Evolutionary conservation across 2,113 vertebrate species (phyloP), one percentile per base, ranked within the genome.

Genomic region (Lampris incognitus): DNA sequence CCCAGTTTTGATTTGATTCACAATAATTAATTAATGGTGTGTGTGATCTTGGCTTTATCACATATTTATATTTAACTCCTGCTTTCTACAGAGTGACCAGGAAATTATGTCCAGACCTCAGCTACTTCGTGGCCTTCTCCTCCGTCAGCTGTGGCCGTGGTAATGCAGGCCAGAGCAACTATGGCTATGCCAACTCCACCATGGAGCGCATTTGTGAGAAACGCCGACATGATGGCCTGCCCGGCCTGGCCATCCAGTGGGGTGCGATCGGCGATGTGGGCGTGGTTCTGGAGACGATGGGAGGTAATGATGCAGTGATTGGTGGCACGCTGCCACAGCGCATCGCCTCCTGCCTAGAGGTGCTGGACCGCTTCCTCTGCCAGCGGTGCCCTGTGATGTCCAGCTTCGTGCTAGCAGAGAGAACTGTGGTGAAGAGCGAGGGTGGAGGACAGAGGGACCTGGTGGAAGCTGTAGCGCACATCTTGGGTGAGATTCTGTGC

Each of bases 161-260:
- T 65, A 99, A 99, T 0, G 95, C 95, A 0, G 97, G 98, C 11
- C 98, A 99, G 78, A 97, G 93, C 81, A 99, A 98, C 93, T 99
- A 99, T 0, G 98, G 97, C 46, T 99, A 97, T 9, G 98, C 98
- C 78, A 99, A 99, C 93, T 99, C 98, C 2, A 82, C 95, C 67
- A 99, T 99, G 98, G 98, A 99, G 79, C 96, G 98, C 0, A 94
- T 99, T 58, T 99, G 98, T 41, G 98, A 99, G 89, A 93, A 95
- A 85, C 94, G 98, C 1, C 76, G 39, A 6, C 89, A 94, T 0
- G 95, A 98, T 2, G 93, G 94, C 13, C 91, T 98, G 2, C 96
- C 98, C 41, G 98, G 95, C 37, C 91, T 99, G 36, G 97, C 97
- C 0, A 82, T 99, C 49, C 98, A 99, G 5, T 99, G 98, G 98